A percentile compares a stretch with the other conserved stretches of the same genome.
Conservation (phyloP, 2,888 invertebrate species). For the Siphlonurus alternatus region DNA sequence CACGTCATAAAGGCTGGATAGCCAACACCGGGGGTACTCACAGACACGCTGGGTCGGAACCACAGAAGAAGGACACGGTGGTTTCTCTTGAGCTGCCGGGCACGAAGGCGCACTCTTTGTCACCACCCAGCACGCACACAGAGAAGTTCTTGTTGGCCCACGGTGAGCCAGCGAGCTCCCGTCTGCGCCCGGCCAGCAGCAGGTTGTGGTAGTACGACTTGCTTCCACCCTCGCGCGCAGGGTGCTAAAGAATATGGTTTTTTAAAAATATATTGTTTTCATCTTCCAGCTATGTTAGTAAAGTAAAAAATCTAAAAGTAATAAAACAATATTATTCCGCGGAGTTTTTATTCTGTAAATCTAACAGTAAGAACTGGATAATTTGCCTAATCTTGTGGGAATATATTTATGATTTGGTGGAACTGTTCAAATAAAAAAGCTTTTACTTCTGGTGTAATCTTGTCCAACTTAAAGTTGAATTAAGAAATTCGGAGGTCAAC, state of each 20-base stretch:
- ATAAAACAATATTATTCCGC: no score
- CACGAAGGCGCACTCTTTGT: not conserved
- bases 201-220: not conserved
- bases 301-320: no score
- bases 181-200: not conserved
- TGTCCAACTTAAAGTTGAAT: no score
- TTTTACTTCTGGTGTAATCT: no score
- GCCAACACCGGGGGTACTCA: not conserved
- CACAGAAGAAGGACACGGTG: constrained; percentile 3
- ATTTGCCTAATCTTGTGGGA: no score
- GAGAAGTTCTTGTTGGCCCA: not conserved
- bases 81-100: constrained; percentile 1
- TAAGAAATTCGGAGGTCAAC: no score
- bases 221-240: not conserved
- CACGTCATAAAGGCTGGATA: not conserved
- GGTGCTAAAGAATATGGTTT: not conserved
- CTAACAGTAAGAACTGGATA: no score
- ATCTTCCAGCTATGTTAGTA: no score
- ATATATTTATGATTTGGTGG: no score
- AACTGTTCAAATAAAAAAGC: no score
- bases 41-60: constrained; percentile 2
- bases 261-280: no score
- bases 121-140: not conserved
- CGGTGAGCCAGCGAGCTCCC: not conserved
- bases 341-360: no score